Evolutionary conservation across 2,113 vertebrate species (phyloP), one percentile per base, ranked within the genome.

Genomic region (Apodemus sylvaticus): DNA sequence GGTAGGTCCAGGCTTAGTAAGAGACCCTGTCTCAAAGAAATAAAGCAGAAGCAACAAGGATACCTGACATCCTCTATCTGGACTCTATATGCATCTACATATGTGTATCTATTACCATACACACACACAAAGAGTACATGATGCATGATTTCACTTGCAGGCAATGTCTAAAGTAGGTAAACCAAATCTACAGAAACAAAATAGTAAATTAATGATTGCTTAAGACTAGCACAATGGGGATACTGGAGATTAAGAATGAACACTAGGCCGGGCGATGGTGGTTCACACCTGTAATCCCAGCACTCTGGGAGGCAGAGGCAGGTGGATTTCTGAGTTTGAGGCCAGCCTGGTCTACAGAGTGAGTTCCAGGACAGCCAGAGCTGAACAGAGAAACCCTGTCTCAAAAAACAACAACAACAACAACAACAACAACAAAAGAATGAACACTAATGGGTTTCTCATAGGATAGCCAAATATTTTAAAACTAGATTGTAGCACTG

Each of bases 161-260:
- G 17, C 83, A 90, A 58, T 93, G 39, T 87, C 55, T 74, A 90
- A 94, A 86, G 85, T 24, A 78, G 58, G 48, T n/a, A 95, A 95
- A 90, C 86, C 24, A 95, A 86, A 94, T 82, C 55, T 86, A 86
- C 9, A 82, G 55, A 94, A 66, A 94, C 29, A 94, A 86, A 95
- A 39, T 89, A 91, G 11, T 17, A 85, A 45, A 85, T 36, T 29
- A 93, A 39, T 36, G 31, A 58, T 31, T 95, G 12, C 34, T n/a
- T 42, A 88, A 48, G 55, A 48, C 29, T 24, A 70, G 36, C 20
- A 34, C 45, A 34, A 95, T 24, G 3, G 7, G 11, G 39, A 48
- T 39, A 7, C 16, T 8, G 14, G 10, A 89, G 48, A 94, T 74
- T 13, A 66, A 81, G 10, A 91, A 2, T 82, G 42, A 53, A n/a